phyloP scores from a whole-genome alignment of 2,888 invertebrate genomes.

The Steinernema hermaphroditum region DNA sequence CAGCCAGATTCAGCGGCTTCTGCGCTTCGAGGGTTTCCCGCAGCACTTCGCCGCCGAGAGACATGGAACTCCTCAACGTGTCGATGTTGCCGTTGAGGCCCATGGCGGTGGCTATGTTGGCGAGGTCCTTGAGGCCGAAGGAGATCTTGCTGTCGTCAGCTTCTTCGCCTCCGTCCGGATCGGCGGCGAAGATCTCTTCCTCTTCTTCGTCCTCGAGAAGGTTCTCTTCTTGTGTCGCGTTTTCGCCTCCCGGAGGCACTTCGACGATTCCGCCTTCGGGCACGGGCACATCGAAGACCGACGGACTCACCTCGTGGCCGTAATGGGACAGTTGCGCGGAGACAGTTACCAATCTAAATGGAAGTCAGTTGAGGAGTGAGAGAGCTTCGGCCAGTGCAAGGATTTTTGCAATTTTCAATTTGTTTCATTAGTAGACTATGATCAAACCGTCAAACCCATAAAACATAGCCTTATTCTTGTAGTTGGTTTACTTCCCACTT shows the following conservation, averaged over 20 bases:
- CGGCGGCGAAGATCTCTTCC: constrained; percentile 27
- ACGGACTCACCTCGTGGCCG: constrained; percentile 12
- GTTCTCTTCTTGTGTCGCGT: background rate
- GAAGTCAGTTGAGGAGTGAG: too few species aligned
- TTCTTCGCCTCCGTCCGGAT: constrained; percentile 5
- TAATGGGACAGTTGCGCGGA: constrained; percentile 24
- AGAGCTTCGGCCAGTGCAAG: too few species aligned
- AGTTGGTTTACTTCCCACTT: too few species aligned
- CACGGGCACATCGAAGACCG: background rate
- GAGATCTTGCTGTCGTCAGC: constrained; percentile 9
- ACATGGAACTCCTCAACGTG: background rate
- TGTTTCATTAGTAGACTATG: background rate
- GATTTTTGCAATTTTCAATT: too few species aligned
- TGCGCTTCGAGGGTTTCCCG: background rate
- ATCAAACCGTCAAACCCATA: background rate
- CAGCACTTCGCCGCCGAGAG: background rate
- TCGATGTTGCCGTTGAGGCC: constrained; percentile 1
- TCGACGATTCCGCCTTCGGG: constrained; percentile 1
- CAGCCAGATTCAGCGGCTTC: constrained; percentile 1
- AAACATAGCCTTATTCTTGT: too few species aligned
- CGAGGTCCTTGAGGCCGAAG: constrained; percentile 17
- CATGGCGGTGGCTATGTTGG: constrained; percentile 15
- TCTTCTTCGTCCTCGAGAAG: constrained; percentile 19
- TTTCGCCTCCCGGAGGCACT: background rate
- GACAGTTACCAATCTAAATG: background rate